Percentiles rank a stretch among this genome's conserved stretches.
These are phyloP conservation scores for Drosophila mimica DNA, from an alignment of 2,888 invertebrate genomes.

Conservation along the genomic window DNA sequence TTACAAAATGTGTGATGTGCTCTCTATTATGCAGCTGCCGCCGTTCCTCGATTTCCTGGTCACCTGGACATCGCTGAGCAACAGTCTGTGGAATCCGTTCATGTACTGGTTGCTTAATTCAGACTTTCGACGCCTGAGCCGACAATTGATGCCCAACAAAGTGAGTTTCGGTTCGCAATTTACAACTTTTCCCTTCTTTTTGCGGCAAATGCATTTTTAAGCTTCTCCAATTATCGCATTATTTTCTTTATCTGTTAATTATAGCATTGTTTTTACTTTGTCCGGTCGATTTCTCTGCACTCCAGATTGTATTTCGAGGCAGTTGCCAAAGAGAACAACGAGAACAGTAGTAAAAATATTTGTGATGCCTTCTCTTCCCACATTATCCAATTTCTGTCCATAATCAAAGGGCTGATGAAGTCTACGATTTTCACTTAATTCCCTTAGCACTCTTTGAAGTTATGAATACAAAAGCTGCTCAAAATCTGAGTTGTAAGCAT, in stretches of 20 bases:
- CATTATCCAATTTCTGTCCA: conserved; percentile 12
- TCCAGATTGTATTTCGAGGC: not conserved
- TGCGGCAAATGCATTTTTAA: not conserved
- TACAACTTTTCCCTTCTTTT: not conserved
- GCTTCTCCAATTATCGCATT: not conserved
- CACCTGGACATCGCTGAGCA: conserved; percentile 94
- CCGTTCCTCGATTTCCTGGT: conserved; percentile 93
- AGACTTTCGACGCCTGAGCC: conserved; percentile 92
- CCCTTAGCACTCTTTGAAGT: conserved; percentile 16
- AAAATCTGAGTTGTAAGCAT: conserved; percentile 22
- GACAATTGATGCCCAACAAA: conserved; percentile 90
- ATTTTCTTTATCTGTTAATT: not conserved
- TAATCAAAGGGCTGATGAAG: not conserved
- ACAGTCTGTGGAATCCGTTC: conserved; percentile 96
- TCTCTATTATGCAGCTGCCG: conserved; percentile 87
- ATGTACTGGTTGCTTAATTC: conserved; percentile 95
- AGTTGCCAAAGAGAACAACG: not conserved
- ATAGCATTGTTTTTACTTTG: no score
- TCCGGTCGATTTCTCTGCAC: not conserved
- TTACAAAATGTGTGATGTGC: conserved; percentile 10
- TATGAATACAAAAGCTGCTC: conserved; percentile 34
- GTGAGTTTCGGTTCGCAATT: conserved; percentile 85
- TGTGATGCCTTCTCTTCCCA: not conserved
- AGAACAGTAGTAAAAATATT: not conserved
- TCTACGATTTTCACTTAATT: not conserved